A percentile compares a stretch with the other conserved stretches of the same genome.
phyloP scores from a whole-genome alignment of 2,113 vertebrate genomes.

The Ciconia stormi region DNA sequence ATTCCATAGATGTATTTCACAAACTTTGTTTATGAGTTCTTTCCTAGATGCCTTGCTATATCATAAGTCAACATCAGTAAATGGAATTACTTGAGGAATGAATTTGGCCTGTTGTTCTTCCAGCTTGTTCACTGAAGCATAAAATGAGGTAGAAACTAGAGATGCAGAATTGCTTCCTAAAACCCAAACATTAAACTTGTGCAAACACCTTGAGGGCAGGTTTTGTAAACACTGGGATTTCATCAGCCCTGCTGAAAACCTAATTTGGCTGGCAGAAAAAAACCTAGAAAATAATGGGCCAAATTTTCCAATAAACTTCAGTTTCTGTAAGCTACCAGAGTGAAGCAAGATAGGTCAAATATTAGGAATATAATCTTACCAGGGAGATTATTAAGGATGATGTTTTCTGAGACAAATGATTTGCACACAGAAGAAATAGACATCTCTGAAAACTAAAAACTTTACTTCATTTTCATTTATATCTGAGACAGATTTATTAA shows the following conservation, averaged over 20 bases:
- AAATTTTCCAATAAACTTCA: background rate
- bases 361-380: background rate
- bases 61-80: background rate
- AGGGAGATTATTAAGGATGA: background rate
- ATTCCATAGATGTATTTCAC: background rate
- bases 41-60: background rate
- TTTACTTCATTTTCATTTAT: background rate
- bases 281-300: background rate
- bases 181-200: background rate
- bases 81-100: background rate
- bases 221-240: background rate
- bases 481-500: background rate
- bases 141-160: background rate
- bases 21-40: background rate
- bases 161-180: background rate
- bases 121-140: background rate
- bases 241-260: background rate
- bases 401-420: background rate
- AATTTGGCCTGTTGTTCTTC: background rate
- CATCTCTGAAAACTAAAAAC: background rate
- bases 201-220: background rate
- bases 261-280: background rate
- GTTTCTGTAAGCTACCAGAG: background rate
- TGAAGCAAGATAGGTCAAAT: background rate
- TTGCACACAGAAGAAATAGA: background rate